Conservation (phyloP, 2,888 invertebrate genomes). For the Drosophila macrospina region DNA sequence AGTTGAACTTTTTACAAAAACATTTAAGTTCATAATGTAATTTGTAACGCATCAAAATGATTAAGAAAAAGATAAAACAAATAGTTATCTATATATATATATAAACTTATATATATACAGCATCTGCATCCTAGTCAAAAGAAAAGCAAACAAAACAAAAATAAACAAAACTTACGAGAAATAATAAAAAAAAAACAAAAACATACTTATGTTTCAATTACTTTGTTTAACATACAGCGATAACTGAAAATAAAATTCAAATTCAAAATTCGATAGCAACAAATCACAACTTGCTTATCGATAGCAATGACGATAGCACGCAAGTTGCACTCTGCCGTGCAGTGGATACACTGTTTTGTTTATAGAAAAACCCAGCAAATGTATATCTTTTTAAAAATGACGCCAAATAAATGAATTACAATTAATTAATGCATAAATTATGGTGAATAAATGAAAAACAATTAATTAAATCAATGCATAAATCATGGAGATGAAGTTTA, state of each 20-base stretch:
- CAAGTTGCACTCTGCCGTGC: not conserved
- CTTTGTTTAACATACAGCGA: not conserved
- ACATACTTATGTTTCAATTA: slow-evolving; percentile 10
- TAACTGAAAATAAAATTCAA: not conserved
- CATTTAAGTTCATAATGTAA: slow-evolving; percentile 54
- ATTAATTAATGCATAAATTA: not conserved
- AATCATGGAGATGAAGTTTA: no score
- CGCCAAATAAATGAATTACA: not conserved
- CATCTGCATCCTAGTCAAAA: slow-evolving; percentile 67
- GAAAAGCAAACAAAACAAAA: slow-evolving; percentile 64
- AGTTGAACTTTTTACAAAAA: slow-evolving; percentile 46
- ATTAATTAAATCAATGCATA: not conserved
- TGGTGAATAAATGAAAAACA: not conserved
- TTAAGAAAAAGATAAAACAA: slow-evolving; percentile 35
- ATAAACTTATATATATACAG: slow-evolving; percentile 39
- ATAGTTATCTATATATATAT: slow-evolving; percentile 57
- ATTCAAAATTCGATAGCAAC: slow-evolving; percentile 4
- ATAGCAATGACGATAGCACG: not conserved
- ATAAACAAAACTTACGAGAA: slow-evolving; percentile 58
- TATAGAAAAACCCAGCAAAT: not conserved
- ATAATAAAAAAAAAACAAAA: slow-evolving; percentile 40
- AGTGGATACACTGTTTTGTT: slow-evolving; percentile 1
- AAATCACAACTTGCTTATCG: not conserved
- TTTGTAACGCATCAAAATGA: slow-evolving; percentile 61
- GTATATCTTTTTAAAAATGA: no score